Percentiles rank a stretch among this genome's conserved stretches.
Conservation (phyloP, 2,797 vertebrate genomes). For the Tapera naevia region DNA sequence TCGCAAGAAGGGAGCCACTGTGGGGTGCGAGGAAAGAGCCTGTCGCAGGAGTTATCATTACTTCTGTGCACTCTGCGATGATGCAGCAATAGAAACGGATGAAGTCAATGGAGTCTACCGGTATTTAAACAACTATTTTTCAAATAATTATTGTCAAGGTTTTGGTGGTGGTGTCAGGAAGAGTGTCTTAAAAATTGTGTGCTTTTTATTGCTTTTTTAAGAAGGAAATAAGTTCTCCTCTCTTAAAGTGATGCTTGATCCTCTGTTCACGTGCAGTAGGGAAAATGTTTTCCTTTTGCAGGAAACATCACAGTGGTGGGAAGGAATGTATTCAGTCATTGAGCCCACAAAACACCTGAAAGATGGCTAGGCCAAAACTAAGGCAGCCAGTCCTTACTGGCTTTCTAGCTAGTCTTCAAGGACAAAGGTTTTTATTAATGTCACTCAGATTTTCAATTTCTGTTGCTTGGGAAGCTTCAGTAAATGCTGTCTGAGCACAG, state of each 20-base stretch:
- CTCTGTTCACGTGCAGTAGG: neutral
- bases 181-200: neutral
- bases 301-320: neutral
- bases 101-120: slow-evolving; percentile 58
- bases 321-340: neutral
- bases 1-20: slow-evolving; percentile 70
- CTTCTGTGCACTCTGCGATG: slow-evolving; percentile 68
- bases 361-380: neutral
- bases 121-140: slow-evolving; percentile 47
- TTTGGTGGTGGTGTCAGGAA: neutral
- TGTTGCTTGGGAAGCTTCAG: neutral
- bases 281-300: neutral
- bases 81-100: slow-evolving; percentile 48
- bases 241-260: neutral
- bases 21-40: slow-evolving; percentile 69
- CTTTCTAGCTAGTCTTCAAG: neutral
- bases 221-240: neutral
- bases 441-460: neutral
- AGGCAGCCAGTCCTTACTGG: neutral
- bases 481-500: neutral
- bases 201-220: neutral
- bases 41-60: slow-evolving; percentile 75
- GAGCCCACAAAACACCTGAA: neutral
- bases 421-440: neutral
- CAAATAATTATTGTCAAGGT: neutral